Conservation (phyloP, 2,888 invertebrate species). For the Petrolisthes manimaculis region DNA sequence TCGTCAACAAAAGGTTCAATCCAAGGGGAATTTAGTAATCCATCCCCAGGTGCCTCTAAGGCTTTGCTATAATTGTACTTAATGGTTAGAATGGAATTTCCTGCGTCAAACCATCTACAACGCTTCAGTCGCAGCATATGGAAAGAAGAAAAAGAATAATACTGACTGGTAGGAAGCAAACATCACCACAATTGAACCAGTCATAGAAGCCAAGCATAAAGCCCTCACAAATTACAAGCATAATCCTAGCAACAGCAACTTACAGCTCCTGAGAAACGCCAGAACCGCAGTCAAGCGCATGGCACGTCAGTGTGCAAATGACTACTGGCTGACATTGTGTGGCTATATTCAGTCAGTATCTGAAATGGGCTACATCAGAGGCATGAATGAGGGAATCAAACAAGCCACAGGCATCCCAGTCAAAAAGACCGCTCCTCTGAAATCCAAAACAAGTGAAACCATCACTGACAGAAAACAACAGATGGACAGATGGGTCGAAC, state of each 20-base stretch:
- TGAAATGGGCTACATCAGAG: not conserved
- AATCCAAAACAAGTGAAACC: not conserved
- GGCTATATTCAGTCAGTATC: not conserved
- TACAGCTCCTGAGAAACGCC: not conserved
- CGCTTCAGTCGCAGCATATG: not conserved
- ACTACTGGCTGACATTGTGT: not conserved
- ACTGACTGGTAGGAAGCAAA: not conserved
- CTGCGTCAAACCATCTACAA: no score
- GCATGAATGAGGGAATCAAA: constrained; percentile 20
- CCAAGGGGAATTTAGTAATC: no score
- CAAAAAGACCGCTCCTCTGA: not conserved
- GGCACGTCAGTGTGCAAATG: not conserved
- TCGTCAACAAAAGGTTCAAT: no score
- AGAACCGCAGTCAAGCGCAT: constrained; percentile 5
- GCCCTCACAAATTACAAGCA: not conserved
- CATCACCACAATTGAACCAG: not conserved
- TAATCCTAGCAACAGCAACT: not conserved
- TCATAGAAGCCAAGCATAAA: not conserved
- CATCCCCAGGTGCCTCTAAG: no score
- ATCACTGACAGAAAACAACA: constrained; percentile 13
- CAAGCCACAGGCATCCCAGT: not conserved
- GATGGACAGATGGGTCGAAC: constrained; percentile 34
- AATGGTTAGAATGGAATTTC: no score
- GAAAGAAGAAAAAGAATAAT: constrained; percentile 7
- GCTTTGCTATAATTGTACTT: no score